phyloP scores from a whole-genome alignment of 2,797 vertebrate species.

The Psittacula echo region DNA sequence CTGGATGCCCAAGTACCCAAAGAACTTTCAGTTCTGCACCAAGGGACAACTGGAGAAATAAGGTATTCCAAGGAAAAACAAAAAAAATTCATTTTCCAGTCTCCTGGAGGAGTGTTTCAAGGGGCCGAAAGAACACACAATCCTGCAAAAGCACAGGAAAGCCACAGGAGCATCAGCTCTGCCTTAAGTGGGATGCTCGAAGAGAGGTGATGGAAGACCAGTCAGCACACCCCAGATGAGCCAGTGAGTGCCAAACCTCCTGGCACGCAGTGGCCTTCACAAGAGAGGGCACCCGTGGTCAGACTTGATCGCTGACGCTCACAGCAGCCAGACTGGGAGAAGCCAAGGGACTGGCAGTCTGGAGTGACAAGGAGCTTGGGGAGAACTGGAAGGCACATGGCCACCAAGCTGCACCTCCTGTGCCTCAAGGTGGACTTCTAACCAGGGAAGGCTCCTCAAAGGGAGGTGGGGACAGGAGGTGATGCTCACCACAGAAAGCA shows the following conservation, averaged over 20 bases:
- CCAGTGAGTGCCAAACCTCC: not conserved
- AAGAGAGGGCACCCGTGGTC: not conserved
- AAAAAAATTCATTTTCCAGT: not conserved
- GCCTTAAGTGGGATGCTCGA: not conserved
- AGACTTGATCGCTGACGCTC: not conserved
- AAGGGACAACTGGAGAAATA: not conserved
- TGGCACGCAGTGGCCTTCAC: accelerated
- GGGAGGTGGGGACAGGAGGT: not conserved
- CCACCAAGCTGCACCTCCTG: not conserved
- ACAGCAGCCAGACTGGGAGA: not conserved
- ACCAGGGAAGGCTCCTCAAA: not conserved
- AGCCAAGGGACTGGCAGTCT: not conserved
- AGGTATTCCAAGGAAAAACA: not conserved
- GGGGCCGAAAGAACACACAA: not conserved
- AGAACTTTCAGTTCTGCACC: not conserved
- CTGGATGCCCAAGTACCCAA: not conserved
- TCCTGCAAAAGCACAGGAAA: not conserved
- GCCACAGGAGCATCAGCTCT: not conserved
- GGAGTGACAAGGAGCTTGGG: not conserved
- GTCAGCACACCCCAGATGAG: not conserved
- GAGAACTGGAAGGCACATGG: not conserved
- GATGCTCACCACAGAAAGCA: not conserved
- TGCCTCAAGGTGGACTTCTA: not conserved
- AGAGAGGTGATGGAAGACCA: not conserved
- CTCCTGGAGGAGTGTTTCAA: not conserved